phyloP scores from a whole-genome alignment of 2,888 invertebrate genomes.

The Heteromurus nitidus region DNA sequence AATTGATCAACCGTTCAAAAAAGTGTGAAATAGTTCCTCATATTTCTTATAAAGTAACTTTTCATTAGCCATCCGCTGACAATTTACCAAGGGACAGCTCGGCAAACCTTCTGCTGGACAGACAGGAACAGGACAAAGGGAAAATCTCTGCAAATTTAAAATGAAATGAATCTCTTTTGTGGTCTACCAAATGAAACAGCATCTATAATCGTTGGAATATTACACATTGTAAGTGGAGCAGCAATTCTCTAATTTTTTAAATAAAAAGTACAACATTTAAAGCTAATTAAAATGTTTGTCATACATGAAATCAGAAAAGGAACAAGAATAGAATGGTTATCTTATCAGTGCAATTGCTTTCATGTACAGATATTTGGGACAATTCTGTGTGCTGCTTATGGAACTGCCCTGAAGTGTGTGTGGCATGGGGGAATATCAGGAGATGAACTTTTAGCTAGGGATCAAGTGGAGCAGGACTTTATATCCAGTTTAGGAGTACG shows the following conservation, averaged over 20 bases:
- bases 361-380: constrained; percentile 39
- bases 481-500: constrained; percentile 43
- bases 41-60: too few species aligned
- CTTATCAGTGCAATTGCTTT: background rate
- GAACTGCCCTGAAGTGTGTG: constrained; percentile 25
- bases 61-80: too few species aligned
- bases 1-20: too few species aligned
- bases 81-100: too few species aligned
- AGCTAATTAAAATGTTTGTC: background rate
- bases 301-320: background rate
- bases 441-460: background rate
- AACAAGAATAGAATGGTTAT: background rate
- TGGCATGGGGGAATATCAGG: constrained; percentile 37
- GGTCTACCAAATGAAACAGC: constrained; percentile 43
- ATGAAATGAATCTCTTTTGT: constrained; percentile 47
- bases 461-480: constrained; percentile 31
- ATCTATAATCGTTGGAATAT: constrained; percentile 28
- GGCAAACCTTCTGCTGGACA: too few species aligned
- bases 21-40: too few species aligned
- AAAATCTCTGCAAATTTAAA: too few species aligned
- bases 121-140: background rate
- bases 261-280: background rate
- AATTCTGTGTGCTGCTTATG: constrained; percentile 46
- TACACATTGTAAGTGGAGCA: constrained; percentile 41
- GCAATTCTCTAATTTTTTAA: background rate